phyloP scores from a whole-genome alignment of 2,888 invertebrate species.

The Notocelia uddmanniana region DNA sequence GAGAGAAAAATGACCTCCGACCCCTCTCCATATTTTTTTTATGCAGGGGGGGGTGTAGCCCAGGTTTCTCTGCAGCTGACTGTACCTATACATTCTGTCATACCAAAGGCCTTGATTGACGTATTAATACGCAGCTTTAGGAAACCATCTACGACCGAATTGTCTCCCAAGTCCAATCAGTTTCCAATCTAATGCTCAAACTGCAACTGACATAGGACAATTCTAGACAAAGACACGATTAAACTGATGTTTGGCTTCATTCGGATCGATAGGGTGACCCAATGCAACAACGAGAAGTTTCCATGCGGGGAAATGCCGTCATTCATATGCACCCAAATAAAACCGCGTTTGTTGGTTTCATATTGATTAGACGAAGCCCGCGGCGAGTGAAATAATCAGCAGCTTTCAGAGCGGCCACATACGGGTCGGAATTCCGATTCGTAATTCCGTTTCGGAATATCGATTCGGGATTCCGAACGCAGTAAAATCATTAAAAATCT shows the following conservation, averaged over 20 bases:
- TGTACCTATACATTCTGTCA: no score
- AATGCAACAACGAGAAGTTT: slow-evolving; percentile 20
- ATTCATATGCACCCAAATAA: slow-evolving; percentile 34
- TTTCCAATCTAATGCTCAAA: not conserved
- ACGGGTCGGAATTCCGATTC: no score
- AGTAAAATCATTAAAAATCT: no score
- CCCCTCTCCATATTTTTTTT: no score
- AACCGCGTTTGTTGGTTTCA: slow-evolving; percentile 38
- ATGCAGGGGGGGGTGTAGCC: no score
- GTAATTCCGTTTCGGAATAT: no score
- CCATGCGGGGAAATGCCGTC: slow-evolving; percentile 1
- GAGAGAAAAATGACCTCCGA: no score
- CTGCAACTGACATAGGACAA: slow-evolving; percentile 1
- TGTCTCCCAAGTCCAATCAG: not conserved
- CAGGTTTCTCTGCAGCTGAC: no score
- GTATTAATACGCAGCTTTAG: not conserved
- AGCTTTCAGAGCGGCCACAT: no score
- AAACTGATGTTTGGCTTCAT: slow-evolving; percentile 19
- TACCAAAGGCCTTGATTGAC: not conserved
- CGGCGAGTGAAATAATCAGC: slow-evolving; percentile 24
- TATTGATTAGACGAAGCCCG: slow-evolving; percentile 34
- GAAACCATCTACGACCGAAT: not conserved
- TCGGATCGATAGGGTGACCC: slow-evolving; percentile 8
- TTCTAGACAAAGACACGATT: not conserved
- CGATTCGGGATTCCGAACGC: no score